Evolutionary conservation across 2,113 vertebrate species (phyloP), one percentile per base, ranked within the genome.

Genomic region (Heterocephalus glaber): DNA sequence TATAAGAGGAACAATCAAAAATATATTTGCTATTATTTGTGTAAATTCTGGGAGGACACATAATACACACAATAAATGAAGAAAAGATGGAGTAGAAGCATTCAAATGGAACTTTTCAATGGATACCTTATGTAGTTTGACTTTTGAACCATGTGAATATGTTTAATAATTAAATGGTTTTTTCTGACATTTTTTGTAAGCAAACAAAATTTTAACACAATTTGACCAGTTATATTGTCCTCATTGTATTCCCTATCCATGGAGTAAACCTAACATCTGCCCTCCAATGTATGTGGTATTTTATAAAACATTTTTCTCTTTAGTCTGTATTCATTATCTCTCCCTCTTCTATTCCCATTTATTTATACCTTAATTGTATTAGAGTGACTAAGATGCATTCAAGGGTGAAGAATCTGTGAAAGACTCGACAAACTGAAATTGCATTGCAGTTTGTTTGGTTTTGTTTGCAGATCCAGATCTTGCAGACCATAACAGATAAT

Each of bases 131-230:
- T 58, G 56, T 28, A n/a, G 13, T 38, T 88, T 81, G 52, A 85
- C 5, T 92, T 94, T 52, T 89, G 7, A 96, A 91, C 10, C 24
- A 83, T 44, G 38, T 87, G 33, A 86, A 88, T 86, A 88, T 81
- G 56, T 63, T 79, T 58, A 52, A 70, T 90, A 63, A 61, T 76
- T 81, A 83, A 74, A 65, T 65, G 7, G 5, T 56, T 41, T 65
- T 83, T 82, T 70, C 58, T 49, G 11, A 33, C 20, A 52, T 88
- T 90, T 95, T 86, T 86, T 81, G 60, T 81, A 85, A 96, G 84
- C 65, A 93, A 93, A 70, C 0, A 56, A 56, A 84, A 47, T 58
- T 77, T 90, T 92, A 77, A 95, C 58, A 66, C 7, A 85, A 70
- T 4, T 28, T 41, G 84, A n/a, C 74, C 38, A 70, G 76, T 83